Conservation (phyloP, 2,888 invertebrate genomes). For the Drosophila koepferae region DNA sequence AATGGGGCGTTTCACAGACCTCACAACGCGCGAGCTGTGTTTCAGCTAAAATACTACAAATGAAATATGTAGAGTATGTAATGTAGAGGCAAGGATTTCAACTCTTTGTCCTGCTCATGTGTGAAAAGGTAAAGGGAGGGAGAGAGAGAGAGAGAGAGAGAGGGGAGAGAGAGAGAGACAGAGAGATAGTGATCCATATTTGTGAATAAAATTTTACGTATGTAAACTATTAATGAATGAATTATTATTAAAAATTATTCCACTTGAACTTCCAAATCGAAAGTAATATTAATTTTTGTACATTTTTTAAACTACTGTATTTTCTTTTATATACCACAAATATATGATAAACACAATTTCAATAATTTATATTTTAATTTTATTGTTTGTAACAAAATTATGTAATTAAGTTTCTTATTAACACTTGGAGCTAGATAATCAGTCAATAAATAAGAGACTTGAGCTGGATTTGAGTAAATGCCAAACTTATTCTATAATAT, state of each 20-base stretch:
- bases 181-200: neutral
- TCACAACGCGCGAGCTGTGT: slow-evolving; percentile 43
- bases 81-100: neutral
- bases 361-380: no score
- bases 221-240: neutral
- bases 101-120: slow-evolving; percentile 35
- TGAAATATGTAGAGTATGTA: neutral
- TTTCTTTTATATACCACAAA: no score
- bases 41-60: neutral
- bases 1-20: slow-evolving; percentile 70
- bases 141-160: neutral
- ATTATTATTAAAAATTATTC: neutral
- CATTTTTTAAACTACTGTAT: no score
- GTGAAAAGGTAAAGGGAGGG: slow-evolving; percentile 36
- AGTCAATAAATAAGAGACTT: no score
- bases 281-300: no score
- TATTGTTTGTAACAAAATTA: no score
- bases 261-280: neutral
- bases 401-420: no score
- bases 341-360: no score
- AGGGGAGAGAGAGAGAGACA: neutral
- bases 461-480: no score
- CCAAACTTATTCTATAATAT: no score
- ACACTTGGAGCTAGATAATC: no score
- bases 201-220: neutral